Evolutionary conservation across 2,888 invertebrate genomes (phyloP).

Genomic region (Proisotoma minuta): DNA sequence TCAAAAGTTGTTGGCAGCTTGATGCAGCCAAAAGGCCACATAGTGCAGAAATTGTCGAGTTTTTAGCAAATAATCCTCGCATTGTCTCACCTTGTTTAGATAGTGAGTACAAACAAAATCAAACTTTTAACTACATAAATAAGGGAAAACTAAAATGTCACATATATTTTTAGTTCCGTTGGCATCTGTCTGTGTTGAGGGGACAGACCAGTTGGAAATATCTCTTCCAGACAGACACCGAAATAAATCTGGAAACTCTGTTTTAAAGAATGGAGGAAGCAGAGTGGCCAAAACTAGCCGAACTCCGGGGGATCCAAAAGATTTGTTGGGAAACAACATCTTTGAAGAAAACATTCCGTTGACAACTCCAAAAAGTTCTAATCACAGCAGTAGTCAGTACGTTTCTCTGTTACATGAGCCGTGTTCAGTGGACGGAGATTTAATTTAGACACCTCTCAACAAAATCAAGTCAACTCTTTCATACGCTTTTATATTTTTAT

Average conservation of each 20-base stretch:
- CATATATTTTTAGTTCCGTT: conserved; percentile 58
- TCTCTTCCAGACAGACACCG: conserved; percentile 53
- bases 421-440: conserved; percentile 18
- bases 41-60: conserved; percentile 74
- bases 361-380: conserved; percentile 27
- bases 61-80: conserved; percentile 70
- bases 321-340: conserved; percentile 23
- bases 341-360: conserved; percentile 40
- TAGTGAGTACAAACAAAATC: conserved; percentile 46
- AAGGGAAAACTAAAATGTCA: too few relatives aligned
- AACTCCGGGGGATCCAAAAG: conserved; percentile 9
- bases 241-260: conserved; percentile 20
- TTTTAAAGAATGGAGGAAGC: conserved; percentile 29
- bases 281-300: conserved; percentile 19
- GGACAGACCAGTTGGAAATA: conserved; percentile 59
- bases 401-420: conserved; percentile 31
- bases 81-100: conserved; percentile 74
- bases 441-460: conserved; percentile 16
- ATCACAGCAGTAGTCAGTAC: conserved; percentile 23
- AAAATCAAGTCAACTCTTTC: neutral
- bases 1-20: conserved; percentile 74
- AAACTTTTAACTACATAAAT: too few relatives aligned
- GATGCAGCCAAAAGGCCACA: conserved; percentile 67
- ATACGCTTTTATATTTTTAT: conserved; percentile 1
- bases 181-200: conserved; percentile 68